A percentile compares a stretch with the other conserved stretches of the same genome.
Evolutionary conservation across 2,113 vertebrate genomes (phyloP).

Genomic region (Misgurnus mizolepis): DNA sequence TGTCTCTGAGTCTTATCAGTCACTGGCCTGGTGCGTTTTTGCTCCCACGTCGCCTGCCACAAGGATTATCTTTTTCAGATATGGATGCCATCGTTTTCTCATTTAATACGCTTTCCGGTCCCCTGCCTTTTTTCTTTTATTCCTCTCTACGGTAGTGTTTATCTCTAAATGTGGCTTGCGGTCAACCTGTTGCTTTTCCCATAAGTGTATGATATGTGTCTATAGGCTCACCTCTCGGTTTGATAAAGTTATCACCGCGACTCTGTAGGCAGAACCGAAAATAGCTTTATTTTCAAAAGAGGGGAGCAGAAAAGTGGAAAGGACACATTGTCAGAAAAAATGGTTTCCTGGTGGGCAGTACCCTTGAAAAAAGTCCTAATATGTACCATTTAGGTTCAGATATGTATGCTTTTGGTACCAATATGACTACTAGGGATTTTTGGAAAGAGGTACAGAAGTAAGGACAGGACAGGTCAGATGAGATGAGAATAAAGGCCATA

Average conservation of each 20-base stretch:
- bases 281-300: too few relatives aligned
- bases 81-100: constrained; percentile 35
- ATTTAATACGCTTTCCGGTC: constrained; percentile 2
- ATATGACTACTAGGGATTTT: too few relatives aligned
- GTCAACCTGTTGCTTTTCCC: background rate
- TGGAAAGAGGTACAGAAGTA: too few relatives aligned
- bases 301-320: too few relatives aligned
- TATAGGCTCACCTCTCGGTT: background rate
- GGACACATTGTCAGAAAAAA: too few relatives aligned
- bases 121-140: background rate
- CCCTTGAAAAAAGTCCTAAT: too few relatives aligned
- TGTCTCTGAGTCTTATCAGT: constrained; percentile 57
- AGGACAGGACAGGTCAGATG: too few relatives aligned
- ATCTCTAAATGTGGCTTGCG: constrained; percentile 1
- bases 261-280: background rate
- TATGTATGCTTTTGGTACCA: too few relatives aligned
- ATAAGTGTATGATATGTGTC: constrained; percentile 3
- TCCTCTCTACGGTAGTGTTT: constrained; percentile 9
- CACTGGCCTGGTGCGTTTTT: constrained; percentile 52
- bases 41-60: constrained; percentile 48
- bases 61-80: constrained; percentile 51
- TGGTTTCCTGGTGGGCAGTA: too few relatives aligned
- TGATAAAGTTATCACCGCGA: background rate
- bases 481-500: background rate
- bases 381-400: too few relatives aligned